Percentiles rank a stretch among this genome's conserved stretches.
phyloP scores from a whole-genome alignment of 2,888 invertebrate genomes.

The Invenusta paracnida region DNA sequence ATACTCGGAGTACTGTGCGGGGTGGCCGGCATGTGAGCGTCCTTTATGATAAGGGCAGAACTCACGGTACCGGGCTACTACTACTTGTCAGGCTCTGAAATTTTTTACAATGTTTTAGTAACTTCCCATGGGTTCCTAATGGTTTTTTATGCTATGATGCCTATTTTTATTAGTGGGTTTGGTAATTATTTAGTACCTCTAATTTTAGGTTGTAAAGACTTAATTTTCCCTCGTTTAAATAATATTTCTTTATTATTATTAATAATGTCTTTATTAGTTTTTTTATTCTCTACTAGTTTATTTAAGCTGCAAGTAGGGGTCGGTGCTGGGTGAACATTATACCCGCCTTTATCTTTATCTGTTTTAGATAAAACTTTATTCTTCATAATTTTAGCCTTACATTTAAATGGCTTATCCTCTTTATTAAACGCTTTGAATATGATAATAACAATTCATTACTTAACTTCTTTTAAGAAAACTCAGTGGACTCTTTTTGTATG shows the following conservation, averaged over 20 bases:
- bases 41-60: neutral
- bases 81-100: neutral
- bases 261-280: neutral
- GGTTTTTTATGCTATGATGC: neutral
- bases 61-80: neutral
- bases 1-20: neutral
- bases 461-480: constrained; percentile 24
- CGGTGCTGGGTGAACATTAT: constrained; percentile 3
- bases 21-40: neutral
- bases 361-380: constrained; percentile 7
- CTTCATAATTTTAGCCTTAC: constrained; percentile 3
- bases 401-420: constrained; percentile 3
- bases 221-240: constrained; percentile 25
- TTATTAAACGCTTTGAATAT: neutral
- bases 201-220: constrained; percentile 14
- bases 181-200: neutral
- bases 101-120: constrained; percentile 1
- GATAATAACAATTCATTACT: neutral
- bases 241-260: constrained; percentile 20
- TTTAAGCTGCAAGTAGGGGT: neutral
- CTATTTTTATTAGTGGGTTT: constrained; percentile 25
- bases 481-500: constrained; percentile 9
- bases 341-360: neutral
- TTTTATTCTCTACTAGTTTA: neutral
- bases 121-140: neutral